Evolutionary conservation across 1,140 invertebrate genomes (phyloP).

Genomic region (Rhagoletis zephyria): DNA sequence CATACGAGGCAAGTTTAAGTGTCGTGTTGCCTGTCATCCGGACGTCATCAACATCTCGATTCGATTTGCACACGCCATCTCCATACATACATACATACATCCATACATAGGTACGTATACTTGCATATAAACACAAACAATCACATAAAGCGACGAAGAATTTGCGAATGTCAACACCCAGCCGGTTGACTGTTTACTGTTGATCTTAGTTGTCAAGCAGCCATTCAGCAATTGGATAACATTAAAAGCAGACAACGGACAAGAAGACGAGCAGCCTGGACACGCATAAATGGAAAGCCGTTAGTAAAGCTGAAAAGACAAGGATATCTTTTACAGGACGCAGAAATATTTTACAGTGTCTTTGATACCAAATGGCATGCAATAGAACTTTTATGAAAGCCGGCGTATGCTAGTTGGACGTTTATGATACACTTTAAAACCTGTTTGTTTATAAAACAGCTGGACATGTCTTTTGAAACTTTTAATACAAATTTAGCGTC

Average conservation of each 20-base stretch:
- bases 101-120: neutral
- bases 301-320: no score
- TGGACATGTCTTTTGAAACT: no score
- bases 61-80: neutral
- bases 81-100: neutral
- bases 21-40: conserved; percentile 7
- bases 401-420: no score
- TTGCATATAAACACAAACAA: neutral
- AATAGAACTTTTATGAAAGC: no score
- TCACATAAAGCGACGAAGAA: neutral
- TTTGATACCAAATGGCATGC: no score
- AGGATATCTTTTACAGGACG: no score
- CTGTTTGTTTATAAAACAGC: no score
- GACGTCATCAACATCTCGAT: conserved; percentile 31
- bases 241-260: neutral
- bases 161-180: neutral
- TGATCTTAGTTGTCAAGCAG: neutral
- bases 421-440: no score
- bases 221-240: neutral
- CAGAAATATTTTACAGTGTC: no score
- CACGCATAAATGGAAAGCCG: neutral
- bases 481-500: no score
- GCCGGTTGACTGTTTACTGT: neutral
- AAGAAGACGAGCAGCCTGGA: neutral
- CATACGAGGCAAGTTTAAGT: neutral